These are phyloP conservation scores for Branchinecta lindahli DNA, from an alignment of 1,140 invertebrate genomes.

Conservation along the genomic window DNA sequence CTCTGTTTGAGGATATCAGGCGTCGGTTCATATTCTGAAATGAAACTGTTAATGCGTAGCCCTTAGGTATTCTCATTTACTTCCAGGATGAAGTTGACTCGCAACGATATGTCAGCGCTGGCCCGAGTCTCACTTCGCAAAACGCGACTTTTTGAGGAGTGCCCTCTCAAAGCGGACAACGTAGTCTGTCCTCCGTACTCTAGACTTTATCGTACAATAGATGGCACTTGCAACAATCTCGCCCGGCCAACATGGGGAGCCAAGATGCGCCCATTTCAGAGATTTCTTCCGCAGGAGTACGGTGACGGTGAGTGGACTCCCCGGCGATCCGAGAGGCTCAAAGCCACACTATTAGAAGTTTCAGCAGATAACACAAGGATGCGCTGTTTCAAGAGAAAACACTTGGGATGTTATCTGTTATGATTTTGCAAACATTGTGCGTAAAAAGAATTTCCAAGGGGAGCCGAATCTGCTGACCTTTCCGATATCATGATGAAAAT, in stretches of 20 bases:
- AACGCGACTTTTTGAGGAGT: slow-evolving; percentile 40
- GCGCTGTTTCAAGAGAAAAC: too few relatives aligned
- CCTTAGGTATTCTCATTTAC: not conserved
- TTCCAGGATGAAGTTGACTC: slow-evolving; percentile 26
- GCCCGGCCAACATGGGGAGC: slow-evolving; percentile 27
- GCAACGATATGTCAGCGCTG: slow-evolving; percentile 24
- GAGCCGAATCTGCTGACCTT: too few relatives aligned
- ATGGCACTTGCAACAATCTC: slow-evolving; percentile 38
- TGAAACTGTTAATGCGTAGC: too few relatives aligned
- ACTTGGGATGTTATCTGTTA: too few relatives aligned
- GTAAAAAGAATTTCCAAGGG: too few relatives aligned
- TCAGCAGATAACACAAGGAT: too few relatives aligned
- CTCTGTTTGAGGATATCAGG: too few relatives aligned
- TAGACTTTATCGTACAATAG: slow-evolving; percentile 30
- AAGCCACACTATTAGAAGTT: too few relatives aligned
- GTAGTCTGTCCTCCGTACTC: slow-evolving; percentile 22
- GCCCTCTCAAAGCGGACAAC: slow-evolving; percentile 42
- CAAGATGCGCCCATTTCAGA: slow-evolving; percentile 17
- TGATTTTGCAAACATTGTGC: too few relatives aligned
- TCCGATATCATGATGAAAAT: too few relatives aligned
- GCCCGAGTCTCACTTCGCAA: slow-evolving; percentile 32
- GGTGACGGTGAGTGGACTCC: slow-evolving; percentile 22
- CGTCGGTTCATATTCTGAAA: too few relatives aligned
- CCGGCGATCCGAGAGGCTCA: slow-evolving; percentile 22
- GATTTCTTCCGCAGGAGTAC: slow-evolving; percentile 20